phyloP scores from a whole-genome alignment of 2,888 invertebrate genomes.

The Lacanobia wlatinum region DNA sequence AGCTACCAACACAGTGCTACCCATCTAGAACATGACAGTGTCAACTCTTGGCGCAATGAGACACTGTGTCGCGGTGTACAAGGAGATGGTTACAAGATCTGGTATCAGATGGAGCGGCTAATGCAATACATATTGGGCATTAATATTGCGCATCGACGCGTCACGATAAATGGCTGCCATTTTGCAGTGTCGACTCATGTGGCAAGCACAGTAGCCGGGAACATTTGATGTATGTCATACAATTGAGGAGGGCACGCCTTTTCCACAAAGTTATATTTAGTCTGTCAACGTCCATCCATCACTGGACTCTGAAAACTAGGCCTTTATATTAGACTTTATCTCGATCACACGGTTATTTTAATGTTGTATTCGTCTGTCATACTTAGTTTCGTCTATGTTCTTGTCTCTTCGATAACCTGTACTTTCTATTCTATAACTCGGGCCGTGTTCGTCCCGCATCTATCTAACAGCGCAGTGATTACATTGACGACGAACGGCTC shows the following conservation, averaged over 20 bases:
- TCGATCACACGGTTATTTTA: not conserved
- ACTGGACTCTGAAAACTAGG: not conserved
- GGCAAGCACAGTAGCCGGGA: not conserved
- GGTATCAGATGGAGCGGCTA: constrained; percentile 60
- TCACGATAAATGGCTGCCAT: constrained; percentile 60
- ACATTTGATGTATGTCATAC: constrained; percentile 3
- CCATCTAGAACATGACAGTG: not conserved
- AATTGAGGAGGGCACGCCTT: not conserved
- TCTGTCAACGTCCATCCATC: not conserved
- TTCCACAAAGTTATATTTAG: not conserved
- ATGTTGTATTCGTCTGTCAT: not conserved
- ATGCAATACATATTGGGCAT: constrained; percentile 65
- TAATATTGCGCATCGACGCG: constrained; percentile 59
- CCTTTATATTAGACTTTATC: not conserved
- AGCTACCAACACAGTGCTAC: constrained; percentile 39
- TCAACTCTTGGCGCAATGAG: constrained; percentile 7
- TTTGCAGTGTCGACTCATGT: constrained; percentile 51
- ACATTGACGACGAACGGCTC: constrained; percentile 17
- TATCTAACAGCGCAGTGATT: constrained; percentile 7
- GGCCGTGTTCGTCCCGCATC: constrained; percentile 1
- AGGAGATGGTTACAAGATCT: constrained; percentile 1
- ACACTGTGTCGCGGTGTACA: constrained; percentile 32
- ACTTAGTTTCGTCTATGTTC: not conserved
- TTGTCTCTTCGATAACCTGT: not conserved
- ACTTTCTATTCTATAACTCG: not conserved